Base-by-base conservation (phyloP, 1,140 invertebrate genomes). In the Drosophila nannoptera region DNA sequence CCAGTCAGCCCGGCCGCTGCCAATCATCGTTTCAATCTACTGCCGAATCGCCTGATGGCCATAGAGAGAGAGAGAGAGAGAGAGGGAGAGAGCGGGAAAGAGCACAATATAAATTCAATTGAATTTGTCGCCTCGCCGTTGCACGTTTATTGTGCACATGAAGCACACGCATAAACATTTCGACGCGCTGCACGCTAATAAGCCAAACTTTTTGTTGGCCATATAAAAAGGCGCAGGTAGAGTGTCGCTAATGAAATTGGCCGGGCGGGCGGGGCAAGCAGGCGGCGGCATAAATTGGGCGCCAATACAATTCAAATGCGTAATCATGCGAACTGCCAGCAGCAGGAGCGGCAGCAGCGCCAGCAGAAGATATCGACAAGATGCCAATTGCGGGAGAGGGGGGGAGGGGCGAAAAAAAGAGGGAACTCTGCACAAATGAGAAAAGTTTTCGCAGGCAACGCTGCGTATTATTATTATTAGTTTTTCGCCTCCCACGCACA, bases 381-480 rank as follows among this genome's bases (percentile, higher is more conserved):
- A 53, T 62, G 7, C 36, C 38, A n/a, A 31, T 12, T 40, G 40
- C 4, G 45, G 12, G 31, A 2, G 7, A 33, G 32, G 14, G 14
- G 11, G 12, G 9, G 6, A 42, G 11, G 46, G 38, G 12, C 0
- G 12, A 12, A 4, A 40, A 40, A 38, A 38, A 40, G 0, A 43
- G 12, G 7, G 40, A 43, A 68, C 69, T 75, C 58, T 43, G 74
- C 46, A 61, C 69, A 88, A 87, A 88, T 88, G 76, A 81, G 82
- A 88, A 87, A 87, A 88, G 78, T 88, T 88, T 87, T 60, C 42
- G 55, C 50, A 48, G 64, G 11, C 69, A 76, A 70, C 78, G 59
- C 66, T 71, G 69, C 68, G 69, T 82, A 69, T 78, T 78, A 84
- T 87, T 87, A 87, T 82, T 87, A 87, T 87, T 87, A 87, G 82